These are phyloP conservation scores for Entosphenus tridentatus DNA, from an alignment of 2,113 vertebrate genomes.

Conservation along the genomic window DNA sequence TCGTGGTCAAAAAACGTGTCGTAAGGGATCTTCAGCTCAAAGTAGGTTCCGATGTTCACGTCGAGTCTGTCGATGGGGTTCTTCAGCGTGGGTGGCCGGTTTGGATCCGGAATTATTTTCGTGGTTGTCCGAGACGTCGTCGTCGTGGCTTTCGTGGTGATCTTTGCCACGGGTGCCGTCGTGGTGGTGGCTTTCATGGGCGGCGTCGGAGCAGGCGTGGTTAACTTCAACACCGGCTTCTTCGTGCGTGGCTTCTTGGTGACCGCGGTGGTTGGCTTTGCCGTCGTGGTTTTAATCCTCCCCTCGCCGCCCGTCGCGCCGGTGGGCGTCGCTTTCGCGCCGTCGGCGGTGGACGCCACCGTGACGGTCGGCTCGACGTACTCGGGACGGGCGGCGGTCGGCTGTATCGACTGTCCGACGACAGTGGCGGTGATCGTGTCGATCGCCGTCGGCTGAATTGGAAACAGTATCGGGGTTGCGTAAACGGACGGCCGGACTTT, in stretches of 20 bases:
- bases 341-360: background rate
- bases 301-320: background rate
- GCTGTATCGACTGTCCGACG: background rate
- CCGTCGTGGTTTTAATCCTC: background rate
- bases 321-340: background rate
- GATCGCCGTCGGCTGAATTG: background rate
- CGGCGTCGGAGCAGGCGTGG: conserved; percentile 28
- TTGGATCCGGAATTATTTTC: conserved; percentile 13
- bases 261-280: conserved; percentile 9
- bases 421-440: background rate
- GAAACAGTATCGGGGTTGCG: background rate
- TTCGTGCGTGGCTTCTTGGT: conserved; percentile 37
- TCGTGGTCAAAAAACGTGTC: conserved; percentile 74
- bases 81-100: conserved; percentile 42
- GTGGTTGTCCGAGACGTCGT: conserved; percentile 4
- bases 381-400: background rate
- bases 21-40: conserved; percentile 69
- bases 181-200: background rate
- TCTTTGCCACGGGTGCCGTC: background rate
- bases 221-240: conserved; percentile 7
- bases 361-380: background rate
- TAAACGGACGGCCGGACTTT: background rate
- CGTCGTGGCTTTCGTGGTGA: conserved; percentile 5
- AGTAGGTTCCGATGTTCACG: conserved; percentile 77
- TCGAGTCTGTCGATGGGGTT: conserved; percentile 72